Percentiles rank a stretch among this genome's conserved stretches.
Conservation (phyloP, 2,888 invertebrate genomes). For the Drosophila mercatorum region DNA sequence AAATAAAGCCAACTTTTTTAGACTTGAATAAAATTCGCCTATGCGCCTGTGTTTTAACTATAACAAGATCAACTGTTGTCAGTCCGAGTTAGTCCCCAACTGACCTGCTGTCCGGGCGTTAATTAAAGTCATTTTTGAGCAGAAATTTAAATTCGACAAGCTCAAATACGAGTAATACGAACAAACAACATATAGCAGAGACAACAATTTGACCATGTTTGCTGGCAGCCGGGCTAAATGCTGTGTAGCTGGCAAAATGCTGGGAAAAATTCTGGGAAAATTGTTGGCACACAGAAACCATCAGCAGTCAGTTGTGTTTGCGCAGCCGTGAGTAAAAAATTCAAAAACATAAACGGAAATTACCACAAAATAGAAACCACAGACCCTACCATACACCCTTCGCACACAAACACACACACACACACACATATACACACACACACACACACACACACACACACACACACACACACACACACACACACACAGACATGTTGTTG, state of each 20-base stretch:
- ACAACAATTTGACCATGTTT: constrained; percentile 52
- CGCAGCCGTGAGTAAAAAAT: constrained; percentile 80
- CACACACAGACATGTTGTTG: constrained; percentile 40
- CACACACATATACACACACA: constrained; percentile 11
- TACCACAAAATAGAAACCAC: constrained; percentile 80
- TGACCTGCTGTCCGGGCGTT: constrained; percentile 26
- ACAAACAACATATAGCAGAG: constrained; percentile 35
- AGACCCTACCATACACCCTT: constrained; percentile 48
- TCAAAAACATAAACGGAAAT: constrained; percentile 81
- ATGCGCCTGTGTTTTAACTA: no score
- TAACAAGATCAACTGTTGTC: neutral
- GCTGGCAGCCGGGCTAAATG: constrained; percentile 11
- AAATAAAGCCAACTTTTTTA: no score
- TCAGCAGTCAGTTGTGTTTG: constrained; percentile 73
- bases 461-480: constrained; percentile 22
- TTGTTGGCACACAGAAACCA: constrained; percentile 40
- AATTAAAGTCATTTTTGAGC: constrained; percentile 60
- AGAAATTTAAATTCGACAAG: constrained; percentile 62
- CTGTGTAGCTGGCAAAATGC: neutral
- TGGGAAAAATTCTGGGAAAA: constrained; percentile 30
- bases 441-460: constrained; percentile 17
- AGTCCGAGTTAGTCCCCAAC: neutral
- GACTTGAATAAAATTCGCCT: no score
- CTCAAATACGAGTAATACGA: constrained; percentile 58
- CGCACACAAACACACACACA: constrained; percentile 23